A percentile compares a stretch with the other conserved stretches of the same genome.
phyloP scores from a whole-genome alignment of 1,140 invertebrate genomes.

The Pantala flavescens region DNA sequence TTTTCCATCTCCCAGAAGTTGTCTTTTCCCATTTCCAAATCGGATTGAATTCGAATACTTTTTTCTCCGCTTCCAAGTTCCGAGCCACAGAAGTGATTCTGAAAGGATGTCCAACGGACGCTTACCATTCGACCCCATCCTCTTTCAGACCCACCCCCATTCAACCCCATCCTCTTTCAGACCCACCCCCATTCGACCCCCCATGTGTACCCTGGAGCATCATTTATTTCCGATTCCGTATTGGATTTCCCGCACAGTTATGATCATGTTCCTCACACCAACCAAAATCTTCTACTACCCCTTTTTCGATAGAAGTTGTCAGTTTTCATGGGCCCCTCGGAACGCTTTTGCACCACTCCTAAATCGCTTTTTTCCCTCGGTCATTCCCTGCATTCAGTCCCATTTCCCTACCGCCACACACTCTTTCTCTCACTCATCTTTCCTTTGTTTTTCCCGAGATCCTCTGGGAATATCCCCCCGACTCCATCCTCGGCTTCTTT shows the following conservation, averaged over 20 bases:
- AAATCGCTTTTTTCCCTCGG: slow-evolving; percentile 2
- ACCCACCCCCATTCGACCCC: background rate
- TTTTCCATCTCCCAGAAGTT: background rate
- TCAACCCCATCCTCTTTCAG: background rate
- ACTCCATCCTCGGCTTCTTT: background rate
- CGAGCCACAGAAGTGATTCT: background rate
- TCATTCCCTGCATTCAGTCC: background rate
- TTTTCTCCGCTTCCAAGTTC: background rate
- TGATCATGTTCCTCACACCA: background rate
- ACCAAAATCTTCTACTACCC: background rate
- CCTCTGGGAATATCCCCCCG: background rate
- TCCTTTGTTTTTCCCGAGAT: background rate
- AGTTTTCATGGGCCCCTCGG: background rate
- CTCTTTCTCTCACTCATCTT: background rate
- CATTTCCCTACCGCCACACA: background rate
- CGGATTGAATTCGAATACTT: background rate
- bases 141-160: background rate
- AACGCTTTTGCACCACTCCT: background rate
- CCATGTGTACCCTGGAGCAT: background rate
- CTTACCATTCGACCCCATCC: background rate
- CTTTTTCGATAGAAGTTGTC: background rate
- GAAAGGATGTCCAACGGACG: background rate
- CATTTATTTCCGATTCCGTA: slow-evolving; percentile 9
- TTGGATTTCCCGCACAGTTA: background rate
- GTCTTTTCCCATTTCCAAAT: background rate